Base-by-base conservation (phyloP, 2,888 invertebrate genomes). In the Athrips mouffetella region DNA sequence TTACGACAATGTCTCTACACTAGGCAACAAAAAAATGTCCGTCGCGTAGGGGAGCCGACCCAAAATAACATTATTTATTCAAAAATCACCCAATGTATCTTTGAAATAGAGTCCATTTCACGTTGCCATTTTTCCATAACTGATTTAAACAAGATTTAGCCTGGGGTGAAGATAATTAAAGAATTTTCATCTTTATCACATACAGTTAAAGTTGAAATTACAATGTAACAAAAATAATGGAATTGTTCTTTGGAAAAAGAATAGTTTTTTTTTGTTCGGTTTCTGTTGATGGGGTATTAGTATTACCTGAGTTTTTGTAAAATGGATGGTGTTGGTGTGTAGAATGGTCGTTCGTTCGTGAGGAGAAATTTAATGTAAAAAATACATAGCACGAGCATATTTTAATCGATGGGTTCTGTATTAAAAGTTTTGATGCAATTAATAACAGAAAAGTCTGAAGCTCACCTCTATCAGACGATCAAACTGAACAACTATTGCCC, bases 1-100 rank as follows among this genome's bases (percentile, higher is more conserved):
- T 47, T 21, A 40, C 30, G 44, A 27, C 51, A 51, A 55, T 58
- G 20, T 63, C 57, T 58, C 69, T 59, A 33, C 63, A 58, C 66
- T 58, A 61, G 50, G 47, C 62, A 67, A 77, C 65, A 78, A 77
- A 76, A 75, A 63, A 52, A 82, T 80, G 83, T 80, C 82, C 63
- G 76, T 76, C 73, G 63, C 62, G 64, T 31, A 30, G 44, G 44
- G 44, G 29, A 30, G n/a, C 31, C 44, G 31, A 52, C 45, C 18
- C 44, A 37, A 37, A 37, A 37, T 18, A n/a, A 10, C 29, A 7
- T 15, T 11, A 40, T 40, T 20, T 48, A 45, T 37, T 20, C 54
- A 50, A 47, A 45, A 23, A 5, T 45, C 33, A 39, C 11, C 7
- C 31, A 33, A n/a, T n/a, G n/a, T 51, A 51, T 45, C 10, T 48